Percentiles rank a stretch among this genome's conserved stretches.
These are phyloP conservation scores for Candidula unifasciata DNA, from an alignment of 2,888 invertebrate genomes.

Conservation along the genomic window DNA sequence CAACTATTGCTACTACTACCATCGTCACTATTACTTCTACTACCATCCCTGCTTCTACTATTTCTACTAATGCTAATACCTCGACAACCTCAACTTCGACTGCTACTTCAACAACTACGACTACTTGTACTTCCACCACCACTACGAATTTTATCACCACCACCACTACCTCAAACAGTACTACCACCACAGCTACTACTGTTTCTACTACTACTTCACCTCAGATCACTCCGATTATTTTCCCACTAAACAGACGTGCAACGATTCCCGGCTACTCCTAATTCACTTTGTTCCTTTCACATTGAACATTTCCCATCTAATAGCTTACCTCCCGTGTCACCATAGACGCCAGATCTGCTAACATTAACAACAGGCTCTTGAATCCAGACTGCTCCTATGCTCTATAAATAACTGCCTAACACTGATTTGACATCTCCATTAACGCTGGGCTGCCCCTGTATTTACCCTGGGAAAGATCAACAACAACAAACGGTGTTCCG, in stretches of 20 bases:
- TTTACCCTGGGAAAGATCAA: slow-evolving; percentile 33
- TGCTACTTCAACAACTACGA: no score
- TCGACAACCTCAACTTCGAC: background rate
- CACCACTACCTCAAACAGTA: background rate
- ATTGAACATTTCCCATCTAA: no score
- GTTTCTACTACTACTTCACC: background rate
- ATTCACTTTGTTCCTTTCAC: no score
- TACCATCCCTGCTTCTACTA: background rate
- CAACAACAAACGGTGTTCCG: slow-evolving; percentile 40
- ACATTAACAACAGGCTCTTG: no score
- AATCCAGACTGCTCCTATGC: background rate
- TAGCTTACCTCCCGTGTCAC: no score
- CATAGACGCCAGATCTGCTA: no score
- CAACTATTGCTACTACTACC: background rate
- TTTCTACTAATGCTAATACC: background rate
- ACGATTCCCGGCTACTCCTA: no score
- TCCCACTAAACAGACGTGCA: background rate
- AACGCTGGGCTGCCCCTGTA: background rate
- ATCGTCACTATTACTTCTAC: background rate
- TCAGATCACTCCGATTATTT: background rate
- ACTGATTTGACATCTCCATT: slow-evolving; percentile 5
- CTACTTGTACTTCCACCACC: no score
- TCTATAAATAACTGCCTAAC: slow-evolving; percentile 19
- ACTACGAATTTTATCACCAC: background rate
- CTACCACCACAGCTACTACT: background rate